Percentiles rank a stretch among this genome's conserved stretches.
phyloP scores from a whole-genome alignment of 2,113 vertebrate genomes.

The Ciconia maguari region DNA sequence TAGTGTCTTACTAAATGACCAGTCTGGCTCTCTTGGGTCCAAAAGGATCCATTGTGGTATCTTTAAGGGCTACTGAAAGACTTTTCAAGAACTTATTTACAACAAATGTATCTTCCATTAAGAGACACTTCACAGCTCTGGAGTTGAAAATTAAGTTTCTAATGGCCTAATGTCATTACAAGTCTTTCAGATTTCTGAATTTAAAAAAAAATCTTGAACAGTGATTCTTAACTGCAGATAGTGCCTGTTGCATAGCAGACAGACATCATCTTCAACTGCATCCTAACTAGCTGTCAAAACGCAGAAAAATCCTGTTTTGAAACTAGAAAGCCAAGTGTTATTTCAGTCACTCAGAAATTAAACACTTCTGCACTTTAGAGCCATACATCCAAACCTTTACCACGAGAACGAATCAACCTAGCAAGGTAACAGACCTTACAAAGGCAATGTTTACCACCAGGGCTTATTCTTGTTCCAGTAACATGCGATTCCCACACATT shows the following conservation, averaged over 20 bases:
- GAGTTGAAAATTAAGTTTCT: neutral
- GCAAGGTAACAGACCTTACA: neutral
- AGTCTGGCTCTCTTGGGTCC: rapidly evolving
- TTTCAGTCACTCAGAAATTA: neutral
- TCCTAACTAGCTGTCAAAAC: neutral
- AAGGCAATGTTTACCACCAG: neutral
- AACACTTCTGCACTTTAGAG: neutral
- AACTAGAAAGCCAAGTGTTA: neutral
- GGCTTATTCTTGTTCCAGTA: neutral
- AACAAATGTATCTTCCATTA: neutral
- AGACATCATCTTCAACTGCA: neutral
- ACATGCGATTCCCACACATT: neutral
- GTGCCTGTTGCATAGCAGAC: neutral
- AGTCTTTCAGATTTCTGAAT: neutral
- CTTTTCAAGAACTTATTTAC: neutral
- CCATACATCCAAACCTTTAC: neutral
- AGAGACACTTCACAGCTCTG: neutral
- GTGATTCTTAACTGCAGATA: neutral
- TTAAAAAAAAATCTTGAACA: neutral
- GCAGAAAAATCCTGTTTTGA: neutral
- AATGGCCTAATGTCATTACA: neutral
- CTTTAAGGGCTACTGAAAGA: neutral
- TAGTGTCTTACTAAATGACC: neutral
- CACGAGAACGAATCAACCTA: neutral
- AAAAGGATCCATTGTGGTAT: neutral